Base-by-base conservation (phyloP, 1,140 invertebrate genomes). In the Nymphalis io region DNA sequence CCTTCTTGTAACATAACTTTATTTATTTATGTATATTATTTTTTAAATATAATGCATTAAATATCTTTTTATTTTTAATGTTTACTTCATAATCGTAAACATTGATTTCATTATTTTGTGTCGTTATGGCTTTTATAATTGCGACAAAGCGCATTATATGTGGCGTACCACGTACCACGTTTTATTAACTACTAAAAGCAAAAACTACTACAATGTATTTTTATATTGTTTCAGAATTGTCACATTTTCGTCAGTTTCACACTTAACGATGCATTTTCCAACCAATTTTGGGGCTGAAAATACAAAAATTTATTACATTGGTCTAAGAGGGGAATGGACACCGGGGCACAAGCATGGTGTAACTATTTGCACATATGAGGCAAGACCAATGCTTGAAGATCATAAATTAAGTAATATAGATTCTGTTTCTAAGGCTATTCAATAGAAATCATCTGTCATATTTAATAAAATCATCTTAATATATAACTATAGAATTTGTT, bases 251-350 rank as follows among this genome's bases (percentile, higher is more conserved):
- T 96, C 95, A 16, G 96, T 98, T 1, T 93, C 96, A 82, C 96
- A 98, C 90, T 92, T 99, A 48, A 96, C 96, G 10, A 93, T 99
- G 76, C 95, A 99, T 89, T 98, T 99, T 87, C 96, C 96, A 6
- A 93, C 92, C 21, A 98, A 98, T 90, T 97, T 96, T 91, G 97
- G 97, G 42, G 94, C 93, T 27, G 97, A 98, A 48, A 94, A 91
- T 61, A 98, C 98, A 1, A 94, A 94, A 83, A 95, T 99, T 66
- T 97, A 97, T 83, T 99, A 99, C 83, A 99, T 99, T 85, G 98
- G 98, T 13, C 92, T 99, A n/a, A 95, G 95, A 85, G 98, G 98
- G 8, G 98, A 99, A 92, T 98, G 96, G 92, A 94, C 93, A n/a
- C 94, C 95, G 79, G 95, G 94, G 0, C 96, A 96, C 81, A 93